Percentiles rank a stretch among this genome's conserved stretches.
phyloP scores from a whole-genome alignment of 2,888 invertebrate genomes.

The Ligdia adustata region DNA sequence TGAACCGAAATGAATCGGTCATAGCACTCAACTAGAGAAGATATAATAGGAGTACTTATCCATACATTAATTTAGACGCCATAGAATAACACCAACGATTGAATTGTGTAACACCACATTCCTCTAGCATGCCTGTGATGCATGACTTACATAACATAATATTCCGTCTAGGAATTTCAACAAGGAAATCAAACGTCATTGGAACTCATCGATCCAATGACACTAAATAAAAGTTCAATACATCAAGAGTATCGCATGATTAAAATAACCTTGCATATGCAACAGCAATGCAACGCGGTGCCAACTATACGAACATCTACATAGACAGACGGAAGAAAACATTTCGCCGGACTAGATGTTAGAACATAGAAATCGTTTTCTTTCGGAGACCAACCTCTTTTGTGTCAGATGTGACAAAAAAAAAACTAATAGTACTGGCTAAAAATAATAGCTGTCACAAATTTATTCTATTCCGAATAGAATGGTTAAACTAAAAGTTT shows the following conservation, averaged over 20 bases:
- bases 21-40: no score
- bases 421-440: not conserved
- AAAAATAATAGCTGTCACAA: not conserved
- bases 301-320: constrained; percentile 47
- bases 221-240: constrained; percentile 51
- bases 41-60: no score
- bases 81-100: no score
- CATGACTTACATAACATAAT: no score
- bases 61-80: no score
- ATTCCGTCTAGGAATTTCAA: constrained; percentile 1
- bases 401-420: no score
- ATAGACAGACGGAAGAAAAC: constrained; percentile 34
- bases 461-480: not conserved
- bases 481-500: not conserved
- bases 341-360: constrained; percentile 7
- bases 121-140: no score
- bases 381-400: no score
- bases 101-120: no score
- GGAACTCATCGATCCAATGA: constrained; percentile 9
- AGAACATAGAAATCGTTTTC: no score
- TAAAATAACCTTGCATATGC: constrained; percentile 67
- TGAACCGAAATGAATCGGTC: no score
- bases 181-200: constrained; percentile 9
- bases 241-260: constrained; percentile 44
- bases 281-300: constrained; percentile 50